These are phyloP conservation scores for Aythya baeri DNA, from an alignment of 2,113 vertebrate species.

Conservation along the genomic window DNA sequence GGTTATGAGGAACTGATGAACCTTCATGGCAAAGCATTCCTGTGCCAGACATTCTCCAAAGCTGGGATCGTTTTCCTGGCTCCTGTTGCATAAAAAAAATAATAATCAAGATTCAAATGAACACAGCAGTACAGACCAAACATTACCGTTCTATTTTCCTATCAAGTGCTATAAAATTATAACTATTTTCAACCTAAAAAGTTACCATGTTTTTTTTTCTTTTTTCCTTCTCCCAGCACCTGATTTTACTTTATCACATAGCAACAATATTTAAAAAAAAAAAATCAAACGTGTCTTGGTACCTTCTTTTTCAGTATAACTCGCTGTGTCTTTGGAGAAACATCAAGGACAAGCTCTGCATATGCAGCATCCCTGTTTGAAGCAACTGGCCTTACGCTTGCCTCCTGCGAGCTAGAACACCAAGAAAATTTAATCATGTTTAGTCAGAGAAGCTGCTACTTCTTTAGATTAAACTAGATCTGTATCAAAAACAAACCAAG, in stretches of 20 bases:
- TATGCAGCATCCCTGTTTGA: constrained; percentile 80
- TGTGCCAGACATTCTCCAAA: constrained; percentile 90
- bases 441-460: neutral
- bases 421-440: neutral
- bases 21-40: constrained; percentile 97
- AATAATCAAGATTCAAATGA: neutral
- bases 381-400: constrained; percentile 79
- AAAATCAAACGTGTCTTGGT: neutral
- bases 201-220: neutral
- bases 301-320: constrained; percentile 98
- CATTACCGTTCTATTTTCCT: neutral
- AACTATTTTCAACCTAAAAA: neutral
- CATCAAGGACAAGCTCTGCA: constrained; percentile 92
- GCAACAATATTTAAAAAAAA: neutral
- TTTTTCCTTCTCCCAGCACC: neutral
- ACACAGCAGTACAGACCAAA: neutral
- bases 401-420: constrained; percentile 73
- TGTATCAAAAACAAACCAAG: neutral
- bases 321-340: constrained; percentile 93
- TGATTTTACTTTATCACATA: neutral
- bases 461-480: neutral
- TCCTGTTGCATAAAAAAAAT: constrained; percentile 78
- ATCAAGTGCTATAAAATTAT: neutral
- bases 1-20: constrained; percentile 91
- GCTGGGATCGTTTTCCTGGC: constrained; percentile 95